A percentile compares a stretch with the other conserved stretches of the same genome.
phyloP scores from a whole-genome alignment of 2,888 invertebrate species.

The Drosophila basisetae region DNA sequence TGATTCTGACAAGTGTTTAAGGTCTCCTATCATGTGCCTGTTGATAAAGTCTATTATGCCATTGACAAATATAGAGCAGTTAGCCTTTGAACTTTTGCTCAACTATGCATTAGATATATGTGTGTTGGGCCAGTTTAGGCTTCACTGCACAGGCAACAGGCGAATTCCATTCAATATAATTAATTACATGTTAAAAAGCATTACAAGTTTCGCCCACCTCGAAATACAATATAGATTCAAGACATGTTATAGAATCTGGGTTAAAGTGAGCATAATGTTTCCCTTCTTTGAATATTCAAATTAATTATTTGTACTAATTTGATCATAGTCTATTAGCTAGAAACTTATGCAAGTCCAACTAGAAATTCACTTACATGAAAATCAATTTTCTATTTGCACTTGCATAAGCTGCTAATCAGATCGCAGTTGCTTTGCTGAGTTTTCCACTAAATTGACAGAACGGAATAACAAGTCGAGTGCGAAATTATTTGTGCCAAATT shows the following conservation, averaged over 20 bases:
- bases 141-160: background rate
- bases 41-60: conserved; percentile 35
- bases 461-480: conserved; percentile 26
- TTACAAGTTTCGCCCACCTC: background rate
- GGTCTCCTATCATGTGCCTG: conserved; percentile 27
- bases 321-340: background rate
- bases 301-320: background rate
- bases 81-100: background rate
- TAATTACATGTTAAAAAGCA: background rate
- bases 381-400: background rate
- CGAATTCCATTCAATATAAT: background rate
- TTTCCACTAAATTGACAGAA: conserved; percentile 5
- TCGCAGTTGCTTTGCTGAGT: background rate
- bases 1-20: background rate
- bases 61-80: conserved; percentile 34
- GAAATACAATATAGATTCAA: background rate
- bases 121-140: conserved; percentile 13
- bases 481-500: conserved; percentile 31
- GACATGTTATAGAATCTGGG: background rate
- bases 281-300: background rate
- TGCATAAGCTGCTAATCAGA: background rate
- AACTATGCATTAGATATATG: background rate
- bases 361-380: background rate
- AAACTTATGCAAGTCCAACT: background rate
- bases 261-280: background rate